Percentiles rank a stretch among this genome's conserved stretches.
These are phyloP conservation scores for Torymus tubicola DNA, from an alignment of 2,888 invertebrate genomes.

Conservation along the genomic window DNA sequence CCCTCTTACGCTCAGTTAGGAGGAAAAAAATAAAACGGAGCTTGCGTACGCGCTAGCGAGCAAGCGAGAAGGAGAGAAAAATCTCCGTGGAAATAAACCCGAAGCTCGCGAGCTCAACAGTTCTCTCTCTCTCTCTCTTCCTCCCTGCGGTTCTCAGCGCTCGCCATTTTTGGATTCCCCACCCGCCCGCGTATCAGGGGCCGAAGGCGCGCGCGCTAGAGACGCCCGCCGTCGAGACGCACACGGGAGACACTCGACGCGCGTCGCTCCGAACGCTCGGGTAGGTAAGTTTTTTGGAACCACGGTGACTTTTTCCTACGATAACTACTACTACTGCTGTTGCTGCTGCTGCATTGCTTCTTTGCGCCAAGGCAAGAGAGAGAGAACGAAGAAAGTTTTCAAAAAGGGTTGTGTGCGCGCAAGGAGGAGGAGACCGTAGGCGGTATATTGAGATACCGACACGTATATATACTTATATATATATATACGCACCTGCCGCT, in stretches of 20 bases:
- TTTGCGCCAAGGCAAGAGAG: too few relatives aligned
- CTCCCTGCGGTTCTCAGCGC: constrained; percentile 46
- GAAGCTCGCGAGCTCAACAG: not conserved
- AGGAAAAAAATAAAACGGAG: too few relatives aligned
- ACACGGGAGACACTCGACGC: constrained; percentile 71
- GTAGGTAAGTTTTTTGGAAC: constrained; percentile 72
- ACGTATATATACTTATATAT: too few relatives aligned
- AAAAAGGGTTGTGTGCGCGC: too few relatives aligned
- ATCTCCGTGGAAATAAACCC: constrained; percentile 37
- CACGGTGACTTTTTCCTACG: too few relatives aligned
- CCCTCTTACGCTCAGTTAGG: too few relatives aligned
- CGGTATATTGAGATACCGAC: too few relatives aligned
- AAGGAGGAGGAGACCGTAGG: too few relatives aligned
- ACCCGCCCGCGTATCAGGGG: constrained; percentile 62
- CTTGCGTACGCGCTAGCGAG: not conserved
- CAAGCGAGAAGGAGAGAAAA: constrained; percentile 13
- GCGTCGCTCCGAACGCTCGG: constrained; percentile 75
- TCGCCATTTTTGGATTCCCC: constrained; percentile 77
- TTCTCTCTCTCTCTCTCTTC: constrained; percentile 23
- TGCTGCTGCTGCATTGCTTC: too few relatives aligned
- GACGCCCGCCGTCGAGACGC: constrained; percentile 34
- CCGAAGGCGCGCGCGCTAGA: constrained; percentile 49
- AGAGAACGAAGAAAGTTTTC: too few relatives aligned
- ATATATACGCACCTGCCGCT: too few relatives aligned
- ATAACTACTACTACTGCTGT: too few relatives aligned